phyloP scores from a whole-genome alignment of 2,113 vertebrate genomes.

The Acanthochromis polyacanthus region DNA sequence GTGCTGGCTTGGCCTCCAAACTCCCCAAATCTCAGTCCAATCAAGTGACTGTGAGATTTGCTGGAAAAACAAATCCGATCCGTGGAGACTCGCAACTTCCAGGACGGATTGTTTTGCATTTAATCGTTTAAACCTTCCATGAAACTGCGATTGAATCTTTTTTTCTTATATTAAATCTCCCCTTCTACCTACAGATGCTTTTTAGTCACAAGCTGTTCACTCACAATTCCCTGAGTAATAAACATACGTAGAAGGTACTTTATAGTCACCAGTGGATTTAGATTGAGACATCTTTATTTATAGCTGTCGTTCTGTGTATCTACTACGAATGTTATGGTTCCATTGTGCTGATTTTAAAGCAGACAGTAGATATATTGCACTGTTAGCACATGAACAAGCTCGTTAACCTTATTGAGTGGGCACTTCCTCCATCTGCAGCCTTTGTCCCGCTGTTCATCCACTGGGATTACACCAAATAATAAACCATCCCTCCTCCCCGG shows the following conservation, averaged over 20 bases:
- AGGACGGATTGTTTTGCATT: no score
- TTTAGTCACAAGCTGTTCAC: not conserved
- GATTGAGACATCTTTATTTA: not conserved
- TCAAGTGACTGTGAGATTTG: no score
- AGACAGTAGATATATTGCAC: not conserved
- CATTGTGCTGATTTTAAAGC: not conserved
- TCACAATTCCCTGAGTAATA: not conserved
- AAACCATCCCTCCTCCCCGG: not conserved
- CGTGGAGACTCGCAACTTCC: no score
- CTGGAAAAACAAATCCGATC: no score
- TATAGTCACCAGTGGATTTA: not conserved
- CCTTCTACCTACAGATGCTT: no score
- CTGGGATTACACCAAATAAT: conserved; percentile 16
- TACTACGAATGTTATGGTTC: no score
- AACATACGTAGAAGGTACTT: not conserved
- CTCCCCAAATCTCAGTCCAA: no score
- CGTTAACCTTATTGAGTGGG: not conserved
- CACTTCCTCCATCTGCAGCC: conserved; percentile 11
- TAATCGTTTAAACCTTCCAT: no score
- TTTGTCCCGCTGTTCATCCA: not conserved
- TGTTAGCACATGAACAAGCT: not conserved
- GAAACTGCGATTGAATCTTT: no score
- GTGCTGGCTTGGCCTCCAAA: no score
- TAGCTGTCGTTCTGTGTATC: not conserved
- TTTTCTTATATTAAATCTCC: not conserved